A percentile compares a stretch with the other conserved stretches of the same genome.
phyloP scores from a whole-genome alignment of 1,140 invertebrate genomes.

The Proctacanthus coquilletti region DNA sequence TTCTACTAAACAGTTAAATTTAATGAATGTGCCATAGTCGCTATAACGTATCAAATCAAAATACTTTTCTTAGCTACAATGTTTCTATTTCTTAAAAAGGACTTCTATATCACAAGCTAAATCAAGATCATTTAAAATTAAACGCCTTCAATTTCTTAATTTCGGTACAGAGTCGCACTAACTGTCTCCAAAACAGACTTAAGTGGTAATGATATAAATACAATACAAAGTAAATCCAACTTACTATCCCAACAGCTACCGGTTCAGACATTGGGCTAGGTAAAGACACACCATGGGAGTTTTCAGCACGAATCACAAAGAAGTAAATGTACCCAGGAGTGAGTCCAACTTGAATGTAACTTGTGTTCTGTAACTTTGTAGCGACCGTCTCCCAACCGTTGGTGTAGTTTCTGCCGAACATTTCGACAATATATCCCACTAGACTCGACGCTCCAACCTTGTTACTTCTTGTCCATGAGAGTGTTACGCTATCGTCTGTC shows the following conservation, averaged over 20 bases:
- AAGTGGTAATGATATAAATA: not conserved
- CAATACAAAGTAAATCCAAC: constrained; percentile 4
- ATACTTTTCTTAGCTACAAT: too few relatives aligned
- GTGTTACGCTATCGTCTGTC: constrained; percentile 57
- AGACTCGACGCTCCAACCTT: constrained; percentile 66
- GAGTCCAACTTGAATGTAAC: constrained; percentile 48
- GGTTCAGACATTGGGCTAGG: constrained; percentile 54
- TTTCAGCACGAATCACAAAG: constrained; percentile 73
- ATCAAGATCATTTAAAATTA: too few relatives aligned
- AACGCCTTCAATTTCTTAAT: too few relatives aligned
- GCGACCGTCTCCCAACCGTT: constrained; percentile 42
- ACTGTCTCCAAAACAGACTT: too few relatives aligned
- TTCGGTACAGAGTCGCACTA: too few relatives aligned
- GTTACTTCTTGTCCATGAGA: constrained; percentile 65
- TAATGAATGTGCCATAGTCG: too few relatives aligned
- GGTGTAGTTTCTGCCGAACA: constrained; percentile 37
- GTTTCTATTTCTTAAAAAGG: too few relatives aligned
- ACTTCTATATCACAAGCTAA: too few relatives aligned
- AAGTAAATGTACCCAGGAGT: constrained; percentile 62
- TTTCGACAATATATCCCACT: constrained; percentile 64
- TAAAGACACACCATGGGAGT: constrained; percentile 62
- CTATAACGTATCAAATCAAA: too few relatives aligned
- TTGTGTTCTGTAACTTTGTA: constrained; percentile 40
- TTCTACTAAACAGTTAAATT: too few relatives aligned
- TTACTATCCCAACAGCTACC: constrained; percentile 31